Evolutionary conservation across 2,113 vertebrate species (phyloP).

Genomic region (Platichthys flesus): DNA sequence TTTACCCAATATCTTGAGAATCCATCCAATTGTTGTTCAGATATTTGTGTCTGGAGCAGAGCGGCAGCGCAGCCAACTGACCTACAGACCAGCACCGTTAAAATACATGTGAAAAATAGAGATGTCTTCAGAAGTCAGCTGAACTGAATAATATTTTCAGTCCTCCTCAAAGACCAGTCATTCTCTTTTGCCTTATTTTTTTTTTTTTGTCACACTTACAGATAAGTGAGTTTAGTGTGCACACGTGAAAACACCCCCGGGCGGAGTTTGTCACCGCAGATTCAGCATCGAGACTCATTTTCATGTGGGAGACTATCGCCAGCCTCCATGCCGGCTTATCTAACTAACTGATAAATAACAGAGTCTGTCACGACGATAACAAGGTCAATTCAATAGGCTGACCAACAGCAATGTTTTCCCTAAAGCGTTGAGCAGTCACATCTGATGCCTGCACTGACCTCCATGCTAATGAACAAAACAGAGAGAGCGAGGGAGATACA

Average conservation of each 20-base stretch:
- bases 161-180: constrained; percentile 2
- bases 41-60: not conserved
- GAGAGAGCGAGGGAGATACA: constrained; percentile 31
- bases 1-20: not conserved
- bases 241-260: constrained; percentile 40
- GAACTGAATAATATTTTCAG: not conserved
- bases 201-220: constrained; percentile 22
- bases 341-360: constrained; percentile 77
- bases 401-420: constrained; percentile 70
- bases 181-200: constrained; percentile 2
- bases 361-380: constrained; percentile 76
- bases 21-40: not conserved
- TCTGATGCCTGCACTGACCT: constrained; percentile 72
- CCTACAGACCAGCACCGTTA: too few species aligned
- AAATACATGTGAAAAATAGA: constrained; percentile 4
- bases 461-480: constrained; percentile 77
- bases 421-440: constrained; percentile 58
- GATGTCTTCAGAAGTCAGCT: not conserved
- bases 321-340: constrained; percentile 63
- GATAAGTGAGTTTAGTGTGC: constrained; percentile 50
- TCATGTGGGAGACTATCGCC: constrained; percentile 58
- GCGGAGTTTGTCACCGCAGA: constrained; percentile 46
- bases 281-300: constrained; percentile 45
- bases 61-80: not conserved
- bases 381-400: constrained; percentile 76